Base-by-base conservation (phyloP, 2,797 vertebrate genomes). In the Benthosema pterotum region DNA sequence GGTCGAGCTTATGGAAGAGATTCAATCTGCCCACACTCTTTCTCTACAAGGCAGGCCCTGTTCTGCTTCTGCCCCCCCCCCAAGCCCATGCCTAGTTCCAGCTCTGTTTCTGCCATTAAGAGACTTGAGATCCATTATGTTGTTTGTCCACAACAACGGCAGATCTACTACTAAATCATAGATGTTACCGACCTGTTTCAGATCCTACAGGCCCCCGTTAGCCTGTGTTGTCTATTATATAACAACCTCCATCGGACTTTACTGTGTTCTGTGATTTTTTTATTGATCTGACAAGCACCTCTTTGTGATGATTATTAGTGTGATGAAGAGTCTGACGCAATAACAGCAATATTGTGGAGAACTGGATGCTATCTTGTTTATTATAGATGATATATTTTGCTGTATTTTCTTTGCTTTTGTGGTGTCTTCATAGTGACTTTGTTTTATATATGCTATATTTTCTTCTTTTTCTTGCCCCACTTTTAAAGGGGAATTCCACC, bases 161-260 rank as follows among this genome's bases (percentile, higher is more conserved):
- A 4, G 19, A 77, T 42, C 56, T 51, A 64, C 56, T 51, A 64
- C 70, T 86, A 74, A 87, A 87, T 83, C 79, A 82, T 61, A 4
- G 11, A 63, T n/a, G 64, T 67, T 70, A 80, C 78, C n/a, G n/a
- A n/a, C n/a, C n/a, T 80, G 83, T 88, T 81, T 85, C 79, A 67
- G 74, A 70, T 73, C 60, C 77, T 68, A 5, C 3, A 25, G 64
- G 59, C 42, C 28, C 25, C 11, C 51, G 58, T 81, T 62, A 63
- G 81, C 82, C 85, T 85, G 75, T 71, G 66, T 52, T 51, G 43
- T 89, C 90, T 93, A 93, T 89, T 89, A 91, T 91, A 90, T 92
- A 93, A 79, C 80, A 69, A 48, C 59, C 78, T 74, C 80, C 75
- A 82, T 90, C 86, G 88, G 84, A 91, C 89, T 89, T 86, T 67